Evolutionary conservation across 2,888 invertebrate genomes (phyloP), one percentile per base, ranked within the genome.

Genomic region (Monopis laevigella): DNA sequence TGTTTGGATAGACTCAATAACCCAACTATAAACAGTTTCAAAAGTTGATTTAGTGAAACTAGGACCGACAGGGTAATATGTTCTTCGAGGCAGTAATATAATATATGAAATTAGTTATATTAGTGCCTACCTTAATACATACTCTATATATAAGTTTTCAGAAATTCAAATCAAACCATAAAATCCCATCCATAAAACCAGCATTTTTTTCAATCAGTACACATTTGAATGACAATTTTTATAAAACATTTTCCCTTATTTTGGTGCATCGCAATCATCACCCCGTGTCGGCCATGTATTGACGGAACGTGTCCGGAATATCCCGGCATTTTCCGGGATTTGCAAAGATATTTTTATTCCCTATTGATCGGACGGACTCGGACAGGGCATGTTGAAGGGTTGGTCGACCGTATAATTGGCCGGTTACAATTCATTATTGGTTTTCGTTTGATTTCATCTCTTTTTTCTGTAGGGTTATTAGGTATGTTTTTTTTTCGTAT

Each of bases 351-450:
- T 77, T 78, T 78, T 75, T 75, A 73, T 77, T 69, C 59, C 58
- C 62, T 56, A 69, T 72, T 68, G 75, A 75, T 65, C 64, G 58
- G 36, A 42, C 55, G 57, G 58, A 48, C 53, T 11, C 27, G 35
- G 41, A 34, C 32, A 26, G 59, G 53, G 51, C 44, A 54, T 58
- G 51, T 51, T 62, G 73, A 78, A 78, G 78, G 78, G 78, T 80
- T 78, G 65, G 50, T 59, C 62, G 60, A 39, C 64, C 72, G 62
- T 69, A 67, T 78, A 75, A 80, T 78, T 77, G 77, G 61, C 66
- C 64, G 68, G 71, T 75, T 73, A 72, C 72, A 68, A 74, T 73
- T 78, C 78, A 80, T 78, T 78, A 77, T 64, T 58, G 57, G 21
- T 16, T 36, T 21, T 36, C 36, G 19, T 36, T 4, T 21, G 36